These are phyloP conservation scores for Sarcophaga variegata DNA, from an alignment of 2,888 invertebrate genomes.

Conservation along the genomic window DNA sequence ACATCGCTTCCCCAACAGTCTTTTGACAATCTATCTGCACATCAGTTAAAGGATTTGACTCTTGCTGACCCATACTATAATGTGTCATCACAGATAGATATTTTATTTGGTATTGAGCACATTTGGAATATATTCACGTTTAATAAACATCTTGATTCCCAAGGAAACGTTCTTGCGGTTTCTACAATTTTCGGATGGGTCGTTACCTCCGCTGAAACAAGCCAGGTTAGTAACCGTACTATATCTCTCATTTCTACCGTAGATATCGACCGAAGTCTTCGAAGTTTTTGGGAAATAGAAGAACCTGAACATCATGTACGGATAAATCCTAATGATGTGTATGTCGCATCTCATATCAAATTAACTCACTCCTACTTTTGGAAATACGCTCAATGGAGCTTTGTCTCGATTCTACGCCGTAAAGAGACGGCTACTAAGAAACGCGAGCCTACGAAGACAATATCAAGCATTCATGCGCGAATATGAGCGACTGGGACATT, in stretches of 20 bases:
- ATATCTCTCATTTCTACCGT: constrained; percentile 30
- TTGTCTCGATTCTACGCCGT: constrained; percentile 35
- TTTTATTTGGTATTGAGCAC: constrained; percentile 14
- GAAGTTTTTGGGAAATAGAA: constrained; percentile 49
- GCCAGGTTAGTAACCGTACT: not conserved
- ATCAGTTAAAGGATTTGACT: not conserved
- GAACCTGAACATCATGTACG: not conserved
- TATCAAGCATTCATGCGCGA: constrained; percentile 33
- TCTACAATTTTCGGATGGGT: constrained; percentile 55
- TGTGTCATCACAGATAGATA: constrained; percentile 15
- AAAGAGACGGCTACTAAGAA: constrained; percentile 18
- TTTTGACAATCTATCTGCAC: not conserved
- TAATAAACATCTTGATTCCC: not conserved
- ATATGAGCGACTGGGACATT: constrained; percentile 12
- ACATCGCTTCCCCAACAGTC: not conserved
- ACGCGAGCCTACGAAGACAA: constrained; percentile 4
- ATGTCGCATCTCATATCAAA: constrained; percentile 36
- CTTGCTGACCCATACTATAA: constrained; percentile 49
- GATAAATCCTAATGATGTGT: too few species aligned
- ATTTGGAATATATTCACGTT: constrained; percentile 19
- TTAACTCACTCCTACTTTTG: constrained; percentile 34
- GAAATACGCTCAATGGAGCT: not conserved
- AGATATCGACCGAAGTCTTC: constrained; percentile 26
- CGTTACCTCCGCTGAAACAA: constrained; percentile 11
- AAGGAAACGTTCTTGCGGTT: constrained; percentile 37